Evolutionary conservation across 1,140 invertebrate species (phyloP).

Genomic region (Parapsyche elsis): DNA sequence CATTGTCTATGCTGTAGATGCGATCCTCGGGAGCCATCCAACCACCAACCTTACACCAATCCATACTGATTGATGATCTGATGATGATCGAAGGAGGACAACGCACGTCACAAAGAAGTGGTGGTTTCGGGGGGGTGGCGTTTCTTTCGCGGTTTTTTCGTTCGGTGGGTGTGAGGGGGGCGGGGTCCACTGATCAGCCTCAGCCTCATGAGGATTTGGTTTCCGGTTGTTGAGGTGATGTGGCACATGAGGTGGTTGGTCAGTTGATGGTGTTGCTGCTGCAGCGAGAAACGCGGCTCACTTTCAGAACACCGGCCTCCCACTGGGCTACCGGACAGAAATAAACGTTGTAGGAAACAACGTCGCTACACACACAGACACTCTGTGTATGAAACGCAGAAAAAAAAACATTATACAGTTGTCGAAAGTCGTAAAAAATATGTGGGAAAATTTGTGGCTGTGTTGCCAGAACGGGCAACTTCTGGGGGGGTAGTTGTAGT

Average conservation of each 20-base stretch:
- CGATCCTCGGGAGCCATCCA: background rate
- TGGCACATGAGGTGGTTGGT: background rate
- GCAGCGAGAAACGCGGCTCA: background rate
- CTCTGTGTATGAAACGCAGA: too few species aligned
- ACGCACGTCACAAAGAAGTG: background rate
- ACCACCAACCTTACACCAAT: background rate
- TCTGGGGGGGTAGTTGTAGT: too few species aligned
- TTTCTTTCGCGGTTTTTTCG: constrained; percentile 23
- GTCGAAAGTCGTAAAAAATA: too few species aligned
- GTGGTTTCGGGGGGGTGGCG: background rate
- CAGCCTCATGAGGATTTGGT: background rate
- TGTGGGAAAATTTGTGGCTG: too few species aligned
- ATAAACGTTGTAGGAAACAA: constrained; percentile 20
- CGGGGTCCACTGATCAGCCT: background rate
- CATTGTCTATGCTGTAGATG: background rate
- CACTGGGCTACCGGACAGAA: constrained; percentile 6
- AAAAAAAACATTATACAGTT: too few species aligned
- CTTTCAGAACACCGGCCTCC: constrained; percentile 14
- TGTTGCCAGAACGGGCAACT: too few species aligned
- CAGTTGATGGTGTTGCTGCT: background rate
- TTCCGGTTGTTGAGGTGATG: background rate
- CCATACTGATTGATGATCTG: background rate
- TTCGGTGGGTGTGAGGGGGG: constrained; percentile 3
- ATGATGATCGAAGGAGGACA: background rate
- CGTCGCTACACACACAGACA: too few species aligned